phyloP scores from a whole-genome alignment of 2,113 vertebrate species.

The Oreochromis tanganicae region DNA sequence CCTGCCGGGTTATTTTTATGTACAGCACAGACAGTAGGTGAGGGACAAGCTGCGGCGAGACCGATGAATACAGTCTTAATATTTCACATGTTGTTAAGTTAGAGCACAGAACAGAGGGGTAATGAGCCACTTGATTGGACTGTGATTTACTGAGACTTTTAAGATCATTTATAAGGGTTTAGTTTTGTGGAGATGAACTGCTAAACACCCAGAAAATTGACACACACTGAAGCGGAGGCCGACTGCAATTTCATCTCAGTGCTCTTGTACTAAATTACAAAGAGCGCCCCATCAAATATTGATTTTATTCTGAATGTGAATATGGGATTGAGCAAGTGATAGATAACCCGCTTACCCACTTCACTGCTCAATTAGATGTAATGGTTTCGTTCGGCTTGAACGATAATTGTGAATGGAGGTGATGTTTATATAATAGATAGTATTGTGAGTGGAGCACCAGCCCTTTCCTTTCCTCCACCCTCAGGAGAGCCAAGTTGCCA shows the following conservation, averaged over 20 bases:
- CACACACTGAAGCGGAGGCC: background rate
- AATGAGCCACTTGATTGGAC: constrained; percentile 27
- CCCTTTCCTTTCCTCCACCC: background rate
- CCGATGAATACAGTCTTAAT: background rate
- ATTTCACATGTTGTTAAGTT: constrained; percentile 5
- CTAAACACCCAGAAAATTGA: constrained; percentile 4
- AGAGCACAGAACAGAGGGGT: background rate
- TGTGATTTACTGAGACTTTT: constrained; percentile 26
- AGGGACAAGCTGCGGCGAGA: background rate
- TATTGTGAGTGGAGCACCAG: background rate
- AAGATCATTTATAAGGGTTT: background rate
- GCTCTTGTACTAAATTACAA: background rate
- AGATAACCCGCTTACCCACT: background rate
- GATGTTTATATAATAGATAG: background rate
- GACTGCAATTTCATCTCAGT: background rate
- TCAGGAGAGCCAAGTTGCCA: constrained; percentile 53
- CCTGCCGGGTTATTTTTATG: constrained; percentile 32
- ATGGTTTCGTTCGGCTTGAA: background rate
- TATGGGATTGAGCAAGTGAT: background rate
- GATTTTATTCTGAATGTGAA: background rate
- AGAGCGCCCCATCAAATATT: background rate
- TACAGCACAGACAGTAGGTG: background rate
- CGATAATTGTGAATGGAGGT: background rate
- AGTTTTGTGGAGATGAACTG: background rate
- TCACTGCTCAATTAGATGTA: background rate